Evolutionary conservation across 1,140 invertebrate genomes (phyloP).

Genomic region (Drosophila erecta): DNA sequence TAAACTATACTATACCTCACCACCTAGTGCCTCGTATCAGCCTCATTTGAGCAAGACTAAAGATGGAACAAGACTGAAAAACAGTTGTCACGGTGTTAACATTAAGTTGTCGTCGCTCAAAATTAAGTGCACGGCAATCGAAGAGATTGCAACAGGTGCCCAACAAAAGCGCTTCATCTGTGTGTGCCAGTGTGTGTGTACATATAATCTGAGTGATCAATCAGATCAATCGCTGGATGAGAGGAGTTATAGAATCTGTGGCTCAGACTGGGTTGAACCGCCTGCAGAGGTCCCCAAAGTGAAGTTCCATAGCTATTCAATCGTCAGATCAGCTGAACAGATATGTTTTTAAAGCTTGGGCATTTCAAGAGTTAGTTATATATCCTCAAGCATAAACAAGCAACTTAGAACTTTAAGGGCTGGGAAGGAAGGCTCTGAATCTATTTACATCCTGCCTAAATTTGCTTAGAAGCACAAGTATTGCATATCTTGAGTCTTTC

Average conservation of each 20-base stretch:
- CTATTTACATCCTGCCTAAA: background rate
- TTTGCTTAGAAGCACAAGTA: background rate
- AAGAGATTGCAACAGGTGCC: slow-evolving; percentile 74
- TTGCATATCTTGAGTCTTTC: background rate
- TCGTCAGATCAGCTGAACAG: background rate
- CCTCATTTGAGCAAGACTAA: slow-evolving; percentile 21
- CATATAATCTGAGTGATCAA: slow-evolving; percentile 31
- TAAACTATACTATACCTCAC: slow-evolving; percentile 25
- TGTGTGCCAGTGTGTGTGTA: slow-evolving; percentile 26
- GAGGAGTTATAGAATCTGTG: slow-evolving; percentile 4
- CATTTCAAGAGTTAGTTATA: no score
- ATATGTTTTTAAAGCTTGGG: background rate
- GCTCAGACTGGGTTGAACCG: background rate
- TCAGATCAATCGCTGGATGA: slow-evolving; percentile 15
- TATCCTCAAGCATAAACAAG: no score
- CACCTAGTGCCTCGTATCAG: slow-evolving; percentile 34
- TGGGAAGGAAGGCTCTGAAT: no score
- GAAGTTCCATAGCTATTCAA: background rate
- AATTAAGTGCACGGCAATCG: slow-evolving; percentile 73
- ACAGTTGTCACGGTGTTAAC: slow-evolving; percentile 74
- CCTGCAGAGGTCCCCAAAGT: background rate
- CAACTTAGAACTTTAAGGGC: no score
- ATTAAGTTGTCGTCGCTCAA: slow-evolving; percentile 61
- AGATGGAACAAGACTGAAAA: slow-evolving; percentile 44
- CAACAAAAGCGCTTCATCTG: slow-evolving; percentile 27